Percentiles rank a stretch among this genome's conserved stretches.
Evolutionary conservation across 2,113 vertebrate species (phyloP).

Genomic region (Felis chaus): DNA sequence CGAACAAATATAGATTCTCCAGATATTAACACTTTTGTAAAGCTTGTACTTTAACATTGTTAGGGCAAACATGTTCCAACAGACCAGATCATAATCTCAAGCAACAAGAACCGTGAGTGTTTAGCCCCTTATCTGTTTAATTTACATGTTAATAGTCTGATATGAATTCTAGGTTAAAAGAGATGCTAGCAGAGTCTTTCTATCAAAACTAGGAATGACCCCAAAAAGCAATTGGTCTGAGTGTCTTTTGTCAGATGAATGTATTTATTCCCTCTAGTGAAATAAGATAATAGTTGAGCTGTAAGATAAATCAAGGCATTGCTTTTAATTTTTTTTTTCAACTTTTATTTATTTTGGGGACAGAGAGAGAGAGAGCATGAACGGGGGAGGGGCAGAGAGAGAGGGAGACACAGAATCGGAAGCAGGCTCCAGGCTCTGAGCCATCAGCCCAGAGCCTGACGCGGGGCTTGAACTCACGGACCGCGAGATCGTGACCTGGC

Average conservation of each 20-base stretch:
- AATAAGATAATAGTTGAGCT: slow-evolving; percentile 24
- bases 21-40: not conserved
- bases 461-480: no score
- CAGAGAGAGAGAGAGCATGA: no score
- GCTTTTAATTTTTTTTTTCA: no score
- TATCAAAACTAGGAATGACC: slow-evolving; percentile 19
- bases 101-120: not conserved
- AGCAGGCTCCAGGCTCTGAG: no score
- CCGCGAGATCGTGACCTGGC: no score
- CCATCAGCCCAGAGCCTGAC: no score
- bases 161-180: not conserved
- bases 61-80: not conserved
- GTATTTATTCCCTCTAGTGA: not conserved
- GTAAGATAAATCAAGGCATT: slow-evolving; percentile 5
- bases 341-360: no score
- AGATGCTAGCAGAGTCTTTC: not conserved
- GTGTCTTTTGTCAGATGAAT: not conserved
- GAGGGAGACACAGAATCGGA: no score
- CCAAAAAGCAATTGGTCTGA: not conserved
- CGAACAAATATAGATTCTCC: not conserved
- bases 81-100: not conserved
- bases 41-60: not conserved
- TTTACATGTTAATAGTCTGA: slow-evolving; percentile 6
- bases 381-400: no score
- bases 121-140: not conserved